Evolutionary conservation across 2,797 vertebrate genomes (phyloP).

Genomic region (Falco naumanni): DNA sequence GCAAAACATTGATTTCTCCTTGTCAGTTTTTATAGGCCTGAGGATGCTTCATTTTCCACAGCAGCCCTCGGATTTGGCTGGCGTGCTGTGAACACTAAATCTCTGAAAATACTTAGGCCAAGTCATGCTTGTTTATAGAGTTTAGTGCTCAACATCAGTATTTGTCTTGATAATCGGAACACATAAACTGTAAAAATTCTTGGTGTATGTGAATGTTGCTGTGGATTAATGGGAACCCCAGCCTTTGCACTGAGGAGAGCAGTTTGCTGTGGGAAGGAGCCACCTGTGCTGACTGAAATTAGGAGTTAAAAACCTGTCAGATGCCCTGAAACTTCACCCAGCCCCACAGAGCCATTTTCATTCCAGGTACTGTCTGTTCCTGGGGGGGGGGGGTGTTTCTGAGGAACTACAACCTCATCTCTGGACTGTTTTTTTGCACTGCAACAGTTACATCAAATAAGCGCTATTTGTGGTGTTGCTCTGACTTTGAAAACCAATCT

Average conservation of each 20-base stretch:
- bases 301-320: too few species aligned
- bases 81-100: not conserved
- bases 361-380: not conserved
- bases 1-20: not conserved
- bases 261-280: not conserved
- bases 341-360: accelerated
- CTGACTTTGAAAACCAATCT: not conserved
- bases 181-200: not conserved
- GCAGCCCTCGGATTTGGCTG: not conserved
- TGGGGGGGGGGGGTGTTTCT: not conserved
- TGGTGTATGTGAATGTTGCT: accelerated
- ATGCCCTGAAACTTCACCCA: not conserved
- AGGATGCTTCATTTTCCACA: not conserved
- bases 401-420: not conserved
- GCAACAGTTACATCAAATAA: not conserved
- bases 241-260: not conserved
- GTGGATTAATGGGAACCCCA: accelerated
- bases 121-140: not conserved
- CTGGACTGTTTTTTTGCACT: not conserved
- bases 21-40: not conserved
- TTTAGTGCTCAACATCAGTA: accelerated
- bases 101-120: accelerated
- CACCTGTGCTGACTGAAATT: accelerated
- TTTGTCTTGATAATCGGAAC: accelerated
- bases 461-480: not conserved